Evolutionary conservation across 1,140 invertebrate species (phyloP).

Genomic region (Ctenoplectra terminalis): DNA sequence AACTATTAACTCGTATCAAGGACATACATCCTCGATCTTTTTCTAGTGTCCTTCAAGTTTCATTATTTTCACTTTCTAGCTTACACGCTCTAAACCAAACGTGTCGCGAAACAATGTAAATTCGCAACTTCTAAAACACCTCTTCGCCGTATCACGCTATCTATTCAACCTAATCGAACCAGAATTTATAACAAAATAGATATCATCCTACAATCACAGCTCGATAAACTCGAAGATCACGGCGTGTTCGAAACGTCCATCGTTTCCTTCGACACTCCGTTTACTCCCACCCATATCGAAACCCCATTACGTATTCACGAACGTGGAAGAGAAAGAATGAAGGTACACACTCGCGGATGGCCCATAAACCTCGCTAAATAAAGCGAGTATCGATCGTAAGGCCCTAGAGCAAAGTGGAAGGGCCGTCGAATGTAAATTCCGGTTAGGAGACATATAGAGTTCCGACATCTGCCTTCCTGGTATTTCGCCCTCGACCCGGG

Average conservation of each 20-base stretch:
- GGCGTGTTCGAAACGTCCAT: background rate
- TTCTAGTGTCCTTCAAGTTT: too few species aligned
- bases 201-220: too few species aligned
- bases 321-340: background rate
- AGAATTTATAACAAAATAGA: background rate
- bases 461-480: constrained; percentile 65
- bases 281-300: constrained; percentile 7
- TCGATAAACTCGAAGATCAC: too few species aligned
- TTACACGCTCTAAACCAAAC: background rate
- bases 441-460: constrained; percentile 50
- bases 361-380: constrained; percentile 20
- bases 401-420: constrained; percentile 22
- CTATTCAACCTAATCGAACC: background rate
- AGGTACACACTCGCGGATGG: background rate
- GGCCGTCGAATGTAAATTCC: constrained; percentile 62
- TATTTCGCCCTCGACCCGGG: constrained; percentile 66
- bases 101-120: background rate
- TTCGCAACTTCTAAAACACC: background rate
- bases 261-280: constrained; percentile 4
- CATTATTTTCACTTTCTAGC: too few species aligned
- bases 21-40: too few species aligned
- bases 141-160: background rate
- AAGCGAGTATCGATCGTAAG: constrained; percentile 12
- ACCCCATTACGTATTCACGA: background rate
- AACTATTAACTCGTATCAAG: too few species aligned